Evolutionary conservation across 2,888 invertebrate species (phyloP).

Genomic region (Adelognathus sp.): DNA sequence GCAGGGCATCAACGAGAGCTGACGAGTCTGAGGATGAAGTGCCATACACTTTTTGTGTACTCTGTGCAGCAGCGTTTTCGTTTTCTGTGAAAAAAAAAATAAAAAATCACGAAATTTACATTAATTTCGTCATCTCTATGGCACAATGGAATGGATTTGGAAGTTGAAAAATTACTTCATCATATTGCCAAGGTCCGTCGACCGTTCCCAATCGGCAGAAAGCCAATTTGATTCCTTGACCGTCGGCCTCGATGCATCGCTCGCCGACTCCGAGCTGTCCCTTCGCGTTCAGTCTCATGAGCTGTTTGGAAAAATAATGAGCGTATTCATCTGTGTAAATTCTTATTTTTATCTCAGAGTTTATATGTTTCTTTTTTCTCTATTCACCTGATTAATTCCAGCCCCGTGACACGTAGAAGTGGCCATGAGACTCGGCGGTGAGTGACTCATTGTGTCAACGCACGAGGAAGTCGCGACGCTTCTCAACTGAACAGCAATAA

Average conservation of each 20-base stretch:
- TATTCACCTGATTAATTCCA: constrained; percentile 94
- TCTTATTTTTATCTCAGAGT: too few relatives aligned
- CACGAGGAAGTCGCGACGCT: constrained; percentile 92
- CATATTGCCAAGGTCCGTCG: constrained; percentile 97
- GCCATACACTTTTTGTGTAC: constrained; percentile 92
- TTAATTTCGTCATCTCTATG: background rate
- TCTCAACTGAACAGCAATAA: constrained; percentile 82
- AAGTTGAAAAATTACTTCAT: constrained; percentile 83
- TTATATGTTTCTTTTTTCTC: too few relatives aligned
- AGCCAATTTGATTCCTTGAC: constrained; percentile 92
- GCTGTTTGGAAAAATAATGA: constrained; percentile 81
- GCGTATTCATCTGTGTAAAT: background rate
- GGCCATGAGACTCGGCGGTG: constrained; percentile 95
- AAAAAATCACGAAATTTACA: background rate
- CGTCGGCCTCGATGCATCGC: constrained; percentile 95
- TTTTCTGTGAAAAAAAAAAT: constrained; percentile 80
- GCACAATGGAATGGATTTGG: background rate
- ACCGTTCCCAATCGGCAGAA: constrained; percentile 96
- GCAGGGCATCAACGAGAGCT: constrained; percentile 91
- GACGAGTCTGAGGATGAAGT: constrained; percentile 90
- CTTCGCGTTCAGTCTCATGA: constrained; percentile 94
- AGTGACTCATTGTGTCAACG: constrained; percentile 96
- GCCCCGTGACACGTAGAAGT: constrained; percentile 96
- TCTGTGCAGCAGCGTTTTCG: constrained; percentile 88
- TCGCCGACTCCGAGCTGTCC: constrained; percentile 98